These are phyloP conservation scores for Lepisosteus oculatus DNA, from an alignment of 2,113 vertebrate genomes.

Conservation along the genomic window DNA sequence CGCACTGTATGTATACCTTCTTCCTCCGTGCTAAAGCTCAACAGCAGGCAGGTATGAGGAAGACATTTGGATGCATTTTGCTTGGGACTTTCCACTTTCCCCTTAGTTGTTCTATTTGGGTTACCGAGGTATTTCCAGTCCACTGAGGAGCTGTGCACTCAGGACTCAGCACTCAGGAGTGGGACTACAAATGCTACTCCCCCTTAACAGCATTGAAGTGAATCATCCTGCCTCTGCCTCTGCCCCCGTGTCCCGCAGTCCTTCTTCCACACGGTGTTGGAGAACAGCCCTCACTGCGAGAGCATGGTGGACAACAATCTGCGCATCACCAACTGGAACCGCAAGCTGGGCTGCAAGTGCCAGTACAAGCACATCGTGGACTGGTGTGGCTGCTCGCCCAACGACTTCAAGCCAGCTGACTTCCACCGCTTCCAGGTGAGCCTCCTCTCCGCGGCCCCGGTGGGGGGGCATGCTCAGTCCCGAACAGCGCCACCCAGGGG, in stretches of 20 bases:
- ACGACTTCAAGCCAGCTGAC: constrained; percentile 88
- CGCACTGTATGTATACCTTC: too few relatives aligned
- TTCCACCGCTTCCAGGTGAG: constrained; percentile 96
- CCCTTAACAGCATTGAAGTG: too few relatives aligned
- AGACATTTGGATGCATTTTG: too few relatives aligned
- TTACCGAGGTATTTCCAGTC: too few relatives aligned
- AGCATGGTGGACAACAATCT: constrained; percentile 94
- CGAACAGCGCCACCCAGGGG: not conserved
- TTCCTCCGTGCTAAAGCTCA: too few relatives aligned
- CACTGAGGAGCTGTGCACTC: too few relatives aligned
- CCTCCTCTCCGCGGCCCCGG: not conserved
- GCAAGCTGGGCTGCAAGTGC: constrained; percentile 89
- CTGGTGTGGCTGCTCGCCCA: constrained; percentile 91
- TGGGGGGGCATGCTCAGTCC: not conserved
- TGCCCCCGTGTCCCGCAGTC: constrained; percentile 52
- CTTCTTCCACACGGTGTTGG: constrained; percentile 88
- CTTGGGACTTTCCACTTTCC: too few relatives aligned
- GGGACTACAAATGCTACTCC: too few relatives aligned
- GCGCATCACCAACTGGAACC: constrained; percentile 93
- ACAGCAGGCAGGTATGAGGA: too few relatives aligned
- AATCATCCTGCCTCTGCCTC: not conserved
- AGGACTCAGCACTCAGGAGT: too few relatives aligned
- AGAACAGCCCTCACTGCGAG: constrained; percentile 83
- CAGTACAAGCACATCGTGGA: constrained; percentile 95
- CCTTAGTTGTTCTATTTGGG: too few relatives aligned